phyloP scores from a whole-genome alignment of 30 jellyfish, hydroid and myxozoan species.

The Chironex yamaguchii region DNA sequence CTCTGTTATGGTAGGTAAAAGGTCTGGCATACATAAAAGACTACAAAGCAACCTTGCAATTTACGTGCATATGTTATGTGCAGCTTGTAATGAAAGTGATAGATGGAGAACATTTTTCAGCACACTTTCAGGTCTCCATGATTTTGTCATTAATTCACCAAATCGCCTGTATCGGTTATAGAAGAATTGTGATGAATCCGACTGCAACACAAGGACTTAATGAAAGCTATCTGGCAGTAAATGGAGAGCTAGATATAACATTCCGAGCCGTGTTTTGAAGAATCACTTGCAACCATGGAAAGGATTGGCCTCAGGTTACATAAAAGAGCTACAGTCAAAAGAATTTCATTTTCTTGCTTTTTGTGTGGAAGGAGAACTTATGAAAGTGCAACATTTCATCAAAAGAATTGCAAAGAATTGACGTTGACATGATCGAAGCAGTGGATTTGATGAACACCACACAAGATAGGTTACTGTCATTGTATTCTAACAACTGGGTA shows the following conservation, averaged over 20 bases:
- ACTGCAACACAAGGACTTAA: neutral
- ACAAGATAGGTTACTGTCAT: no score
- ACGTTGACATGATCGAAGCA: constrained; percentile 5
- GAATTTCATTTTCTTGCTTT: constrained; percentile 7
- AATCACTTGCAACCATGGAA: constrained; percentile 22
- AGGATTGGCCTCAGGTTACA: constrained; percentile 23
- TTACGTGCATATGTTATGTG: neutral
- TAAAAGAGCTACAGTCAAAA: constrained; percentile 6
- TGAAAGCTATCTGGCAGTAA: neutral
- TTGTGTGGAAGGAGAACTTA: constrained; percentile 13
- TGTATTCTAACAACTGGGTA: no score
- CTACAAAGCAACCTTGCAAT: neutral
- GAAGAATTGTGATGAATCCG: neutral
- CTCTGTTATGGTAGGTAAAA: constrained; percentile 23
- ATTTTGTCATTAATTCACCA: neutral
- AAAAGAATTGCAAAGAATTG: neutral
- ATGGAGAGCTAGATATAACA: constrained; percentile 1
- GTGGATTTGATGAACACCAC: constrained; percentile 1
- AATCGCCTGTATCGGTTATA: neutral
- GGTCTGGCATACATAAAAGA: neutral
- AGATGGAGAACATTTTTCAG: neutral
- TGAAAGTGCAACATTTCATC: neutral
- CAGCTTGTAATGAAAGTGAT: neutral
- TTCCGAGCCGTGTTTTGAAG: neutral
- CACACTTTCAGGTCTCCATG: neutral